Conservation (phyloP, 2,797 vertebrate species). For the Amniataba percoides region DNA sequence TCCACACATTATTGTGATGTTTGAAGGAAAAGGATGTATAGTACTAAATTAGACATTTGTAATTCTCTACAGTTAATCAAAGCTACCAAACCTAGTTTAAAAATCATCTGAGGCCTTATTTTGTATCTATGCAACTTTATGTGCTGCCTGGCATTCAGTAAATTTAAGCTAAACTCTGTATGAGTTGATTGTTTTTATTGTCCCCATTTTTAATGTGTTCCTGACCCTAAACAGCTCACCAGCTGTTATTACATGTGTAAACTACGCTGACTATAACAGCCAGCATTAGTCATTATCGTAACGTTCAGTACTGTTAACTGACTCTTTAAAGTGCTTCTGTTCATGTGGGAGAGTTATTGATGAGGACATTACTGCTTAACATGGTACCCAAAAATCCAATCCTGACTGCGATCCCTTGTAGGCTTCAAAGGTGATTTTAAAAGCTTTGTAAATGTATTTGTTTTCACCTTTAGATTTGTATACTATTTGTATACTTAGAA, state of each 20-base stretch:
- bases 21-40: too few species aligned
- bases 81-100: slow-evolving; percentile 14
- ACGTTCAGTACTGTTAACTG: background rate
- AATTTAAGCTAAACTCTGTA: slow-evolving; percentile 1
- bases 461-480: background rate
- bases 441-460: background rate
- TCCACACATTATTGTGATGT: too few species aligned
- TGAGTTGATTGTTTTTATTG: background rate
- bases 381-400: too few species aligned
- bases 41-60: too few species aligned
- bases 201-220: background rate
- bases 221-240: background rate
- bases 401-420: background rate
- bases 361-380: background rate
- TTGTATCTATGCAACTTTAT: slow-evolving; percentile 11
- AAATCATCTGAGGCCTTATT: background rate
- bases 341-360: background rate
- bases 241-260: background rate
- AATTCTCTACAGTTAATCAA: too few species aligned
- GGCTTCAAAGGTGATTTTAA: background rate
- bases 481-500: background rate
- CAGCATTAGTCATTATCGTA: background rate
- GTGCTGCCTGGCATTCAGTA: slow-evolving; percentile 21
- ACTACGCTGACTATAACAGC: background rate
- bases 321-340: background rate